Conservation (phyloP, 1,140 invertebrate genomes). For the Monomorium pharaonis region DNA sequence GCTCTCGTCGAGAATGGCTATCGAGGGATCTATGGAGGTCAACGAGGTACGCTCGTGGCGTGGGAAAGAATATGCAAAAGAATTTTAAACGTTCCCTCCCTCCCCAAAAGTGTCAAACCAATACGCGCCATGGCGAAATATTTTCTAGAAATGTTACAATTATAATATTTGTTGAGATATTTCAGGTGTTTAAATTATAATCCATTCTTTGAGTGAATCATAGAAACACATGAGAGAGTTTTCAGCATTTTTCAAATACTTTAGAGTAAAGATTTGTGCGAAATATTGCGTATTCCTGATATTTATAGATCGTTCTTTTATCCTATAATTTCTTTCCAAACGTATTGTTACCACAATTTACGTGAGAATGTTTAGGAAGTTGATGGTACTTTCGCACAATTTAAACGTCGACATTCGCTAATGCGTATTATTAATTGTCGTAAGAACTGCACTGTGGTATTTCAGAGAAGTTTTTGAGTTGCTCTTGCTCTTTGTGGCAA, state of each 20-base stretch:
- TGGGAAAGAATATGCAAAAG: constrained; percentile 35
- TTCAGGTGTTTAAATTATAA: neutral
- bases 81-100: neutral
- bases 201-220: neutral
- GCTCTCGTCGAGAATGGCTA: neutral
- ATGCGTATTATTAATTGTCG: constrained; percentile 55
- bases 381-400: constrained; percentile 20
- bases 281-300: neutral
- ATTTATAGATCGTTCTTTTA: no score
- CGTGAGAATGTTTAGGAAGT: constrained; percentile 62
- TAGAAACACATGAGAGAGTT: neutral
- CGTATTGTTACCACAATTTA: neutral
- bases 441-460: constrained; percentile 19
- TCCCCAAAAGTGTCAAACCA: neutral
- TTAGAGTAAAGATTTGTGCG: neutral
- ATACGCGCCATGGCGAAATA: neutral
- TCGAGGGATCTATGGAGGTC: constrained; percentile 19
- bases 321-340: neutral
- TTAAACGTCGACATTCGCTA: constrained; percentile 43
- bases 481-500: neutral
- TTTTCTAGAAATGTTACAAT: neutral
- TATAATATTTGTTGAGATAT: neutral
- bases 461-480: constrained; percentile 41
- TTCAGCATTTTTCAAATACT: neutral
- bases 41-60: neutral